Percentiles rank a stretch among this genome's conserved stretches.
These are phyloP conservation scores for Enteromius viviparus DNA, from an alignment of 2,797 vertebrate species.

Conservation along the genomic window DNA sequence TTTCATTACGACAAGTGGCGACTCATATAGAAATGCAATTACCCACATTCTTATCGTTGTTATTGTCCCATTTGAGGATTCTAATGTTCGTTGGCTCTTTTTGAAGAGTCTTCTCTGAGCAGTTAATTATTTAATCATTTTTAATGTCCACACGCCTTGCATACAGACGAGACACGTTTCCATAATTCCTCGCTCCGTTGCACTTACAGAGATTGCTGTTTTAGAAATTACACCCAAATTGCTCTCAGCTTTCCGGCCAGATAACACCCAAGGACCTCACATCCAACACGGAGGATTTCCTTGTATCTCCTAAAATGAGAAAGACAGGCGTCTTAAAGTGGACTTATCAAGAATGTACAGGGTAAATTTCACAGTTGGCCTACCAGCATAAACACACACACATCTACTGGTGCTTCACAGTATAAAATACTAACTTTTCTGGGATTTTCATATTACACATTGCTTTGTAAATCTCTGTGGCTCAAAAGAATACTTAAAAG, in stretches of 20 bases:
- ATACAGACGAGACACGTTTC: neutral
- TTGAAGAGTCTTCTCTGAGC: conserved; percentile 26
- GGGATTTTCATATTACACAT: conserved; percentile 27
- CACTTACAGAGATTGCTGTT: conserved; percentile 51
- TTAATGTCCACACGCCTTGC: conserved; percentile 22
- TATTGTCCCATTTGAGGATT: conserved; percentile 47
- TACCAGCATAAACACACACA: conserved; percentile 37
- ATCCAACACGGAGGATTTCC: conserved; percentile 46
- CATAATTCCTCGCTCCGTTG: conserved; percentile 52
- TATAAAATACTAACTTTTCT: neutral
- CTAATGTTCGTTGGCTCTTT: conserved; percentile 43
- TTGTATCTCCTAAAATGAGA: conserved; percentile 43
- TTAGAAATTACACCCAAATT: conserved; percentile 58
- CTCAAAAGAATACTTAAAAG: conserved; percentile 3
- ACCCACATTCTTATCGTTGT: conserved; percentile 48
- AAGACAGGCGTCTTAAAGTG: conserved; percentile 36
- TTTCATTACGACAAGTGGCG: conserved; percentile 29
- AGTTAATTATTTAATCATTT: conserved; percentile 58
- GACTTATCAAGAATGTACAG: conserved; percentile 53
- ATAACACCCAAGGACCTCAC: conserved; percentile 52
- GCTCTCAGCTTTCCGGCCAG: conserved; percentile 47
- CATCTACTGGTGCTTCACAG: conserved; percentile 10
- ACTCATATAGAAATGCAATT: conserved; percentile 41
- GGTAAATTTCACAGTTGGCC: conserved; percentile 60
- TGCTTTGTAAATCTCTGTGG: conserved; percentile 9